These are phyloP conservation scores for Drosophila miranda DNA, from an alignment of 1,140 invertebrate genomes.

Conservation along the genomic window DNA sequence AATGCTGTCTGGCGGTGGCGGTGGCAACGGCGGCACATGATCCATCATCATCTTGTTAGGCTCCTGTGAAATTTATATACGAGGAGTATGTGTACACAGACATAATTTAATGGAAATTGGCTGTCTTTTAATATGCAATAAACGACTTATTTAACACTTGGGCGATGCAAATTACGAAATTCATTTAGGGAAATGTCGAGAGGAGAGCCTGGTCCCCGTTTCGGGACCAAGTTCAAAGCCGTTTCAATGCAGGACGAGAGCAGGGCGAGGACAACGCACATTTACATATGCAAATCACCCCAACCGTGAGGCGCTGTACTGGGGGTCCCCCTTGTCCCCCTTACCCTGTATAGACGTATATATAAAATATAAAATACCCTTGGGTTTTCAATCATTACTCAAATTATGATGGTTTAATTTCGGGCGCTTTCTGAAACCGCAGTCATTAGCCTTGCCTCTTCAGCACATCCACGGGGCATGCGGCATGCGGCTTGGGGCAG, in stretches of 20 bases:
- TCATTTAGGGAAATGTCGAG: constrained; percentile 63
- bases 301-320: neutral
- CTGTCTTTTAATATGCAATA: constrained; percentile 76
- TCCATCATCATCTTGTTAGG: constrained; percentile 69
- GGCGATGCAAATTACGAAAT: constrained; percentile 71
- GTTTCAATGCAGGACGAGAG: constrained; percentile 8
- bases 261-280: constrained; percentile 33
- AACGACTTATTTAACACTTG: constrained; percentile 79
- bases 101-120: constrained; percentile 75
- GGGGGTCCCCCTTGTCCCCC: too few species aligned
- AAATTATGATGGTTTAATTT: constrained; percentile 79
- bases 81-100: constrained; percentile 17
- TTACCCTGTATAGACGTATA: constrained; percentile 7
- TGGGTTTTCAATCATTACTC: constrained; percentile 79
- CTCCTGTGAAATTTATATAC: constrained; percentile 34
- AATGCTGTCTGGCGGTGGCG: too few species aligned
- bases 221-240: constrained; percentile 28
- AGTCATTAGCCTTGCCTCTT: constrained; percentile 58
- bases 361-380: constrained; percentile 59
- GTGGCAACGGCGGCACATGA: constrained; percentile 20
- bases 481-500: constrained; percentile 13
- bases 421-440: constrained; percentile 56
- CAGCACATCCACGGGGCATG: constrained; percentile 7
- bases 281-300: constrained; percentile 58
- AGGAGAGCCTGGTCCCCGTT: neutral